Base-by-base conservation (phyloP, 1,140 invertebrate species). In the Pomacea maculata region DNA sequence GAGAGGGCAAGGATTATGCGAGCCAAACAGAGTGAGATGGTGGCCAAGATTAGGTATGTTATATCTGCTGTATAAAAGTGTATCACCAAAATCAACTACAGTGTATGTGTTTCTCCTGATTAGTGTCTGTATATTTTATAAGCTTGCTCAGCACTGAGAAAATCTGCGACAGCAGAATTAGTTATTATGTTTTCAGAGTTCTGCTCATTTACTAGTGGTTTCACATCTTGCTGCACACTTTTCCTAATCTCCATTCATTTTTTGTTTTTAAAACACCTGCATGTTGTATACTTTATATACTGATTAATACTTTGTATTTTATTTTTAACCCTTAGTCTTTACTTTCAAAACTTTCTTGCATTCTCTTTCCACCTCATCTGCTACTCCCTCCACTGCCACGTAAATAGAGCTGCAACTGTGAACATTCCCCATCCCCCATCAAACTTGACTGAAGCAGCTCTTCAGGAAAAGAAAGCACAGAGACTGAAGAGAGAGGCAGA, bases 41-140 rank as follows among this genome's bases (percentile, higher is more conserved):
- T 91, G 14, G 90, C 91, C 34, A 91, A 89, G 85, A 91, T 92
- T 17, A 88, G 90, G 91, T 92, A 86, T 89, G 88, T 76, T 25
- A 1, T 12, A 6, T 70, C 21, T 68, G 9, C 10, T 12, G 67
- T 21, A 19, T 68, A 34, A 45, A 45, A 45, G 34, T 45, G 6
- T 45, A 45, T 45, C 34, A 45, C 3, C 34, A 45, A 45, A 6
- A 45, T 45, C 6, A 4, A 45, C 1, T 45, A 45, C 34, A 45
- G 34, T 45, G 34, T 45, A 45, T 45, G 6, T 45, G 34, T 45
- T 45, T 45, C 34, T 45, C 34, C 6, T 45, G 34, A 45, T 45
- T 45, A 45, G 34, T 45, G 6, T 45, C 34, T 45, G 11, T 9
- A 14, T 11, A 12, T 21, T 15, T 21, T 70, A 21, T 12, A 12